Evolutionary conservation across 2,888 invertebrate species (phyloP), one percentile per base, ranked within the genome.

Genomic region (Chrysolina haemoptera): DNA sequence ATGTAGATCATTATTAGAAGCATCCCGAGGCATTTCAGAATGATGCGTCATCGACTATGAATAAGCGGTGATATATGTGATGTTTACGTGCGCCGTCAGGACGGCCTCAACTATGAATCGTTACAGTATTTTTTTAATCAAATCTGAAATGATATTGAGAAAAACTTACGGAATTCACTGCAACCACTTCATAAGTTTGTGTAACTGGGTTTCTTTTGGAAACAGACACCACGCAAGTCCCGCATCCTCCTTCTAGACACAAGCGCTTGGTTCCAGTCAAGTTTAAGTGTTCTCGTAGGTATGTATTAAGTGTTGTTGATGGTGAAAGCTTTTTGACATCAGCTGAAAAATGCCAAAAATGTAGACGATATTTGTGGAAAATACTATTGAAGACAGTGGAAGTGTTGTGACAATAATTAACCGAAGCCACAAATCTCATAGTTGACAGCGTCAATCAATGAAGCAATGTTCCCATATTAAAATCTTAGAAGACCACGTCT

Each of bases 171-270:
- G 93, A 93, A 85, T 93, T 93, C 0, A 93, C 91, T 62, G 92
- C 90, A 80, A 91, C 88, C 0, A 89, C 88, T 5, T 88, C 86
- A 53, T 86, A 87, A 77, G 90, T 88, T 10, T 89, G 89, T 0
- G 90, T 90, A 9, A 82, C 85, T 0, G 90, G 89, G 78, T 91
- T 88, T 1, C 85, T 85, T 12, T 84, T 87, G 0, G 88, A 82
- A 0, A 89, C 90, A 0, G 90, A 87, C 0, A 92, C 91, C 2
- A 91, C 88, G 82, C 94, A 94, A 0, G 91, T 91, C 0, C 94
- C 94, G 81, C 94, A 94, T 0, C 94, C 94, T 0, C 94, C 94
- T 84, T 94, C 94, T 22, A 90, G 89, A 80, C 94, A 94, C 93
- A 93, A 94, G 1, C 88, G 89, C 82, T 94, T 94, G 0, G 94